phyloP scores from a whole-genome alignment of 2,888 invertebrate genomes.

The Ctenicera cuprea region DNA sequence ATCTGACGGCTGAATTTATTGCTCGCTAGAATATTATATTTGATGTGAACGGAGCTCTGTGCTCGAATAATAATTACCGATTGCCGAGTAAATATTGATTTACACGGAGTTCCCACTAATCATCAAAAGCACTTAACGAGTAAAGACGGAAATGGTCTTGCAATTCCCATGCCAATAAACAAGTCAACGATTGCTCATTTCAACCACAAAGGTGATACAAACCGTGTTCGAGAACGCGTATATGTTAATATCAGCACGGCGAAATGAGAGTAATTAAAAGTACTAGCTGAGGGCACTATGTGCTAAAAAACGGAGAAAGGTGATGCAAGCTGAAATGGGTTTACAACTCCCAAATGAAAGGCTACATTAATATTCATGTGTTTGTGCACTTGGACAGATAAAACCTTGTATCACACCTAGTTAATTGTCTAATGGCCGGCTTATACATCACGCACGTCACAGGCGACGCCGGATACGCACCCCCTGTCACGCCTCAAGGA shows the following conservation, averaged over 20 bases:
- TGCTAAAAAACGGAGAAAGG: conserved; percentile 38
- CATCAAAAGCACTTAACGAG: conserved; percentile 34
- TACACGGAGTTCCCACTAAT: conserved; percentile 34
- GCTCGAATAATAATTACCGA: conserved; percentile 45
- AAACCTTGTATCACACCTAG: conserved; percentile 64
- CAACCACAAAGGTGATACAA: not conserved
- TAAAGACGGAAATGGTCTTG: conserved; percentile 26
- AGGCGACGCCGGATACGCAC: conserved; percentile 32
- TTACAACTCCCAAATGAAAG: conserved; percentile 62
- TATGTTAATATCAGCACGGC: conserved; percentile 27
- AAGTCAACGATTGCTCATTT: conserved; percentile 32
- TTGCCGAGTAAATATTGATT: conserved; percentile 45
- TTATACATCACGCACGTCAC: conserved; percentile 36
- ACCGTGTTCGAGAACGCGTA: not conserved
- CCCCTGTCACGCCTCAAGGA: conserved; percentile 27
- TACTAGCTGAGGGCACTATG: conserved; percentile 34
- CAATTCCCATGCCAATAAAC: conserved; percentile 24
- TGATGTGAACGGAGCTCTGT: conserved; percentile 47
- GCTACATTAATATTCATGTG: conserved; percentile 64
- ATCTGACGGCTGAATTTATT: conserved; percentile 57
- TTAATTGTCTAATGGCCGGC: conserved; percentile 51
- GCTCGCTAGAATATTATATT: conserved; percentile 55
- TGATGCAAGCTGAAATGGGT: conserved; percentile 58
- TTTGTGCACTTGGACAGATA: conserved; percentile 63
- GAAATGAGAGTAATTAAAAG: conserved; percentile 47